phyloP scores from a whole-genome alignment of 1,140 invertebrate genomes.

The Colletes latitarsis region DNA sequence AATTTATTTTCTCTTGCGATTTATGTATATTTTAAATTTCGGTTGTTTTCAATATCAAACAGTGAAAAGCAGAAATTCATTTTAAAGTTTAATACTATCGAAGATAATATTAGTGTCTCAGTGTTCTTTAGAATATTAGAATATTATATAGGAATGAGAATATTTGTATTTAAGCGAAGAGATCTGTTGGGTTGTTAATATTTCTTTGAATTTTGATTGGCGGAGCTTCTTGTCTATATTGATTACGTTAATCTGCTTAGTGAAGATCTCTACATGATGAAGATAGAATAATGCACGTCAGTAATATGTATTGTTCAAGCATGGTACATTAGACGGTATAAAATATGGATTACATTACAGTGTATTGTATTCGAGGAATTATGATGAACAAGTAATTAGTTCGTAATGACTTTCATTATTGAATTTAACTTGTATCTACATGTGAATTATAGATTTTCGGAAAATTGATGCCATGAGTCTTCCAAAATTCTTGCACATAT shows the following conservation, averaged over 20 bases:
- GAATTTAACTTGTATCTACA: not conserved
- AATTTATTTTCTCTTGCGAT: no score
- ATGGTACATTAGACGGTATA: not conserved
- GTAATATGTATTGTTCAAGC: not conserved
- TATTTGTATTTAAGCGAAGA: not conserved
- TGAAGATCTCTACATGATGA: not conserved
- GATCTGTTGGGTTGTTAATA: not conserved
- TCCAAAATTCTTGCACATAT: no score
- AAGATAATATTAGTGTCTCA: no score
- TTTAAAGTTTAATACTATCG: no score
- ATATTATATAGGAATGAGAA: not conserved
- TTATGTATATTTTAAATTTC: no score
- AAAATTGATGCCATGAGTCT: no score
- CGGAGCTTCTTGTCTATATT: not conserved
- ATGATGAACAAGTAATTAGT: not conserved
- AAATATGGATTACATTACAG: constrained; percentile 1
- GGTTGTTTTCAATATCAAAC: no score
- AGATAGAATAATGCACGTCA: not conserved
- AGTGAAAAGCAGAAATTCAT: no score
- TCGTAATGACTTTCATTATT: not conserved
- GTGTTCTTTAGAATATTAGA: no score
- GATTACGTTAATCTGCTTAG: not conserved
- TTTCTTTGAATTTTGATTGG: no score
- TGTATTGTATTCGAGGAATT: not conserved
- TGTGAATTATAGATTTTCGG: no score